Conservation (phyloP, 1,140 invertebrate species). For the Teleogryllus occipitalis region DNA sequence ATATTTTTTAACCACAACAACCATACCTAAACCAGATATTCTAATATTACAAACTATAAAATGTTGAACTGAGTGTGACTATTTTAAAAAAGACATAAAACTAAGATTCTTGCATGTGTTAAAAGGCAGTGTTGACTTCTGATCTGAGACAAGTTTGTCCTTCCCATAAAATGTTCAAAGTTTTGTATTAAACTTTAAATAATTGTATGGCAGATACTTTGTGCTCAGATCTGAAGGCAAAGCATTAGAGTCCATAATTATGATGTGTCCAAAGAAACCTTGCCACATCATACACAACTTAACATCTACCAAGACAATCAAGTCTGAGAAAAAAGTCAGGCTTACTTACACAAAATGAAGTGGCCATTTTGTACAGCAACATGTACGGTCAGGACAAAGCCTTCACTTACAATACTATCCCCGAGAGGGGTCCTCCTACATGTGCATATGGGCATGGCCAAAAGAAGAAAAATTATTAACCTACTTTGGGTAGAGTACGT, state of each 20-base stretch:
- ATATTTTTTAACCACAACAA: background rate
- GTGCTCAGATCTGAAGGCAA: background rate
- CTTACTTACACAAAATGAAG: background rate
- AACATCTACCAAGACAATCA: background rate
- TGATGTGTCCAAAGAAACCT: conserved; percentile 1
- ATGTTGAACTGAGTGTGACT: background rate
- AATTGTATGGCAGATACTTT: background rate
- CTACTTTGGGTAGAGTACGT: background rate
- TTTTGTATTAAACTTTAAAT: background rate
- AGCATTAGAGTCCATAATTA: background rate
- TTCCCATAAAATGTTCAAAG: background rate
- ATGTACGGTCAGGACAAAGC: background rate
- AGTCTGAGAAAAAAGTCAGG: background rate
- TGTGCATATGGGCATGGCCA: background rate
- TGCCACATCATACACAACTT: background rate
- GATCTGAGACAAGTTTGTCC: background rate
- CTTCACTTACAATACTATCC: background rate
- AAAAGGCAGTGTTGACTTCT: background rate
- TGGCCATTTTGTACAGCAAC: background rate
- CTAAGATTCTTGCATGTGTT: background rate
- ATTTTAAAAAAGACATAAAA: background rate
- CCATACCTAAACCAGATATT: background rate
- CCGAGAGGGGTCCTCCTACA: background rate
- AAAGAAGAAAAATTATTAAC: background rate
- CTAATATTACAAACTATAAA: background rate